A percentile compares a stretch with the other conserved stretches of the same genome.
These are phyloP conservation scores for Hoplias malabaricus DNA, from an alignment of 2,113 vertebrate species.

Conservation along the genomic window DNA sequence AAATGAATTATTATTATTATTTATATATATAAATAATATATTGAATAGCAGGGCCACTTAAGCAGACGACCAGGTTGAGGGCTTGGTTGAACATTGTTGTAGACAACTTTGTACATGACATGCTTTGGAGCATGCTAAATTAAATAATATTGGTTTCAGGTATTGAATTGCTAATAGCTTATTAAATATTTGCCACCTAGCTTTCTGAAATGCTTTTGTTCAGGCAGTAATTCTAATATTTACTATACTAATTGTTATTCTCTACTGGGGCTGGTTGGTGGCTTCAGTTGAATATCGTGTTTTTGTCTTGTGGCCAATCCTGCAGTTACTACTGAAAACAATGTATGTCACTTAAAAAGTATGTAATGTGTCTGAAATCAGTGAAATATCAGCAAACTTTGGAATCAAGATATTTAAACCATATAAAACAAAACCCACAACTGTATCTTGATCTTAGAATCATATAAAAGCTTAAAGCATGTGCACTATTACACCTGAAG, in stretches of 20 bases:
- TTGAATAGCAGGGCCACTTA: slow-evolving; percentile 62
- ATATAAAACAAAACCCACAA: no score
- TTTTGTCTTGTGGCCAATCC: no score
- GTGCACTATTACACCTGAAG: no score
- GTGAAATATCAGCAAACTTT: no score
- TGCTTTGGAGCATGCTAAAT: slow-evolving; percentile 68
- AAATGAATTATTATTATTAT: no score
- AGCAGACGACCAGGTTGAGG: slow-evolving; percentile 66
- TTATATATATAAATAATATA: no score
- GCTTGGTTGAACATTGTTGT: slow-evolving; percentile 73
- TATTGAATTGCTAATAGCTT: neutral
- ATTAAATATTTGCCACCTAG: neutral
- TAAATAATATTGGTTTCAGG: slow-evolving; percentile 48
- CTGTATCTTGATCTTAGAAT: no score
- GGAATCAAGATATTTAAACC: no score
- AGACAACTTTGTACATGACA: slow-evolving; percentile 67
- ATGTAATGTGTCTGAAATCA: no score
- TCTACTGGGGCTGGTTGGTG: slow-evolving; percentile 71
- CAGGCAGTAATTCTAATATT: neutral
- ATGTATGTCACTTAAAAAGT: no score
- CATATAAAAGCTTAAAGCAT: no score
- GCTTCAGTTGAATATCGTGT: slow-evolving; percentile 71
- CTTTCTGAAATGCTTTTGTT: neutral
- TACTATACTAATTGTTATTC: neutral
- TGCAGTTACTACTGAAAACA: no score